Evolutionary conservation across 2,797 vertebrate genomes (phyloP).

Genomic region (Sebastes oblongus): DNA sequence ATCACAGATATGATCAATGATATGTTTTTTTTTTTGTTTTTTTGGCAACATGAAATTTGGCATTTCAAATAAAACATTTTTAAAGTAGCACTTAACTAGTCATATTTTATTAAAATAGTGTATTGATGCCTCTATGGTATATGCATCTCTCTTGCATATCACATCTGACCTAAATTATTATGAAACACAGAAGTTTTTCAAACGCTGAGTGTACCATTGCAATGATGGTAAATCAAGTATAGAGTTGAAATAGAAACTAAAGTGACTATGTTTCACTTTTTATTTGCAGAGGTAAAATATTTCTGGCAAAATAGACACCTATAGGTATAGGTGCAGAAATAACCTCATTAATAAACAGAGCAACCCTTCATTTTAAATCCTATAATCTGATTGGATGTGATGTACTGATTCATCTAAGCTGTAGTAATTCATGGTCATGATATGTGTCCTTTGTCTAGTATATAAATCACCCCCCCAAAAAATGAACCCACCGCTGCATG

Average conservation of each 20-base stretch:
- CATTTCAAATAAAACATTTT: neutral
- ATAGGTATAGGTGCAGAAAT: neutral
- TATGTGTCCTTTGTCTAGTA: constrained; percentile 43
- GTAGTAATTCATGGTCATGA: constrained; percentile 42
- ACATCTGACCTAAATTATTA: neutral
- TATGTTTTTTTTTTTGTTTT: neutral
- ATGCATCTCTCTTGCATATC: neutral
- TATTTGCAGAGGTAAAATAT: neutral
- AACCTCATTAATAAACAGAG: constrained; percentile 2
- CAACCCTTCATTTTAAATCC: neutral
- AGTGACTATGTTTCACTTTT: neutral
- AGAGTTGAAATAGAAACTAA: neutral
- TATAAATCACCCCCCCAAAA: constrained; percentile 58
- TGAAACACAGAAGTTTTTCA: neutral
- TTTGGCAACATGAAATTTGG: neutral
- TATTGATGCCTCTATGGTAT: neutral
- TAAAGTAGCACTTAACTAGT: neutral
- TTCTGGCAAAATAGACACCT: neutral
- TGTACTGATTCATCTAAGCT: constrained; percentile 27
- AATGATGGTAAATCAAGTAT: neutral
- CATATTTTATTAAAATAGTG: neutral
- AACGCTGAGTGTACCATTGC: neutral
- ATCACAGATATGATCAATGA: neutral
- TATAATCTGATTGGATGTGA: constrained; percentile 9
- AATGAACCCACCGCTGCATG: constrained; percentile 33